Evolutionary conservation across 2,797 vertebrate species (phyloP).

Genomic region (Centroberyx gerrardi): DNA sequence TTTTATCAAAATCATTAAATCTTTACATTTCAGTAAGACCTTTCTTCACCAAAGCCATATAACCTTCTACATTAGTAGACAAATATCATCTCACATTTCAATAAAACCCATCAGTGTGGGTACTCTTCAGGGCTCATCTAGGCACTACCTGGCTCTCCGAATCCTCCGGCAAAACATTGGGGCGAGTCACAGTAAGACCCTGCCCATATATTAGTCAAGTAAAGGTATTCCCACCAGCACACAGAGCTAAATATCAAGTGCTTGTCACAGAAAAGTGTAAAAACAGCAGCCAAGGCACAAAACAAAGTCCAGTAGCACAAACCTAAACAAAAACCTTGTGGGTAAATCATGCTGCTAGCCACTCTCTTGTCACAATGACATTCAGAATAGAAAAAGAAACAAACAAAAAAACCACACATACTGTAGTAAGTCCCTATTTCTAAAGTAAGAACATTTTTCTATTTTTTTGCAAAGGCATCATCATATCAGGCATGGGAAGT

Average conservation of each 20-base stretch:
- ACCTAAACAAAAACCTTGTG: slow-evolving; percentile 26
- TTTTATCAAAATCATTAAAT: slow-evolving; percentile 9
- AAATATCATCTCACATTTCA: slow-evolving; percentile 25
- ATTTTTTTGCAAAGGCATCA: slow-evolving; percentile 27
- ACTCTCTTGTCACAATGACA: slow-evolving; percentile 12
- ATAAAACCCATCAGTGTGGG: slow-evolving; percentile 23
- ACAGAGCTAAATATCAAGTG: slow-evolving; percentile 35
- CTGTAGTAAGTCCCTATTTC: slow-evolving; percentile 16
- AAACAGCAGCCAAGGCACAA: slow-evolving; percentile 74
- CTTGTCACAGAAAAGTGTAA: slow-evolving; percentile 31
- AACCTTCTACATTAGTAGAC: slow-evolving; percentile 27
- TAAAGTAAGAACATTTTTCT: slow-evolving; percentile 6
- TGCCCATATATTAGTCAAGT: slow-evolving; percentile 19
- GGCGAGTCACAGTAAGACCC: slow-evolving; percentile 35
- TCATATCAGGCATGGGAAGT: background rate
- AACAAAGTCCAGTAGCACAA: slow-evolving; percentile 54
- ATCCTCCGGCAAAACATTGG: slow-evolving; percentile 24
- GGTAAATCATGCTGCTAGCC: slow-evolving; percentile 30
- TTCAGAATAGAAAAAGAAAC: slow-evolving; percentile 35
- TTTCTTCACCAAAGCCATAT: slow-evolving; percentile 18
- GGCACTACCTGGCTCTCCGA: slow-evolving; percentile 20
- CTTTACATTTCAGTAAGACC: slow-evolving; percentile 22
- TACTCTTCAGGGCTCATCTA: slow-evolving; percentile 14
- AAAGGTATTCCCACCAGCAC: slow-evolving; percentile 23
- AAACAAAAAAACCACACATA: slow-evolving; percentile 6